Base-by-base conservation (phyloP, 2,797 vertebrate genomes). In the Hipposideros larvatus region DNA sequence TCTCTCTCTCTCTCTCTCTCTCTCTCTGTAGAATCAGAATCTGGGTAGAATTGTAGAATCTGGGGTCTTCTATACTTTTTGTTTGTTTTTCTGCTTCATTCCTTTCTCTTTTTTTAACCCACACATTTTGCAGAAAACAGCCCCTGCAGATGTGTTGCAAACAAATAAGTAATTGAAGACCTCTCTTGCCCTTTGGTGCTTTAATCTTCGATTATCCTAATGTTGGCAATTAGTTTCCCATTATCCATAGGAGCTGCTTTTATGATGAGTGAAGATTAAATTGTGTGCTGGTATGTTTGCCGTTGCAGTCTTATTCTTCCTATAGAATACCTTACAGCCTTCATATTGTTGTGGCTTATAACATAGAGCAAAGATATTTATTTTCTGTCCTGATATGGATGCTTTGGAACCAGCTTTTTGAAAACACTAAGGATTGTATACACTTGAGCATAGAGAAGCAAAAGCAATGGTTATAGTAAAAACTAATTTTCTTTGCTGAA, bases 121-220 rank as follows among this genome's bases (percentile, higher is more conserved):
- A 90, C 79, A 43, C 9, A 28, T 70, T 66, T 93, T 71, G 7
- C 53, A 87, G 24, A 86, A 28, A 90, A 74, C 1, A 85, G 55
- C 1, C 41, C 85, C 65, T 11, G 26, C 51, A 97, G 41, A 75
- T 80, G 13, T 89, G 31, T 41, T 90, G 15, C 41, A 97, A 96
- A 94, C 74, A 97, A 95, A 93, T 89, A 83, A 46, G 11, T 79
- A 75, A 97, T 66, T 84, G 66, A 94, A 94, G 96, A 13, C 3
- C 92, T 86, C 70, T 80, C 41, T 66, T 94, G 61, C 11, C 14
- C 57, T 96, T 96, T 94, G 55, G 19, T 94, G 34, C 19, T 43
- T 97, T 96, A 93, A 87, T 96, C 59, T 97, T 96, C 34, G 34
- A 86, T 96, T 94, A 93, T 96, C 95, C 34, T 91, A 95, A 96